phyloP scores from a whole-genome alignment of 2,888 invertebrate species.

The Bursaphelenchus okinawaensis region DNA sequence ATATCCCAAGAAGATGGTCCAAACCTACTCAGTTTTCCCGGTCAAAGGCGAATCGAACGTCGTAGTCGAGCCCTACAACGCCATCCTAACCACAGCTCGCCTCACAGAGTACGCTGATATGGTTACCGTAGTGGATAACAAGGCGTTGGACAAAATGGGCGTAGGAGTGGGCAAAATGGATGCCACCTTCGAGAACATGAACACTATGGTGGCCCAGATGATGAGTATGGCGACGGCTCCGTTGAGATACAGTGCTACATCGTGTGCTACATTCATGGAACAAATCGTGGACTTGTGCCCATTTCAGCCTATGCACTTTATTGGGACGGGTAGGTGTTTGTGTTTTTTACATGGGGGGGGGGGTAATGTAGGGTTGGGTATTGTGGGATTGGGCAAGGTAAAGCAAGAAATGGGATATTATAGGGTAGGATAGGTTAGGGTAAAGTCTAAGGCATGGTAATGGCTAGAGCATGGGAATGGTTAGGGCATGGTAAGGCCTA shows the following conservation, averaged over 20 bases:
- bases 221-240: constrained; percentile 98
- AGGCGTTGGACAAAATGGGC: constrained; percentile 79
- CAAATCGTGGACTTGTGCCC: constrained; percentile 90
- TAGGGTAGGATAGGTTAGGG: too few species aligned
- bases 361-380: neutral
- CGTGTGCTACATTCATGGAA: constrained; percentile 95
- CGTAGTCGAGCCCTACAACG: constrained; percentile 93
- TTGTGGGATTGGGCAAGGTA: too few species aligned
- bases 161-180: constrained; percentile 71
- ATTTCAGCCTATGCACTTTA: constrained; percentile 91
- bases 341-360: neutral
- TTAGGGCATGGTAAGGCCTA: too few species aligned
- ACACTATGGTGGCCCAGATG: constrained; percentile 64
- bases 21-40: constrained; percentile 98
- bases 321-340: constrained; percentile 77
- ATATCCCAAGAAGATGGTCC: constrained; percentile 92
- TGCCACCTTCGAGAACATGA: constrained; percentile 72
- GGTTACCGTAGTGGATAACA: constrained; percentile 75
- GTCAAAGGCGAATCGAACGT: constrained; percentile 63
- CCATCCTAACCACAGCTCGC: constrained; percentile 83
- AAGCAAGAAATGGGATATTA: too few species aligned
- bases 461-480: too few species aligned
- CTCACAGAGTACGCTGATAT: constrained; percentile 88
- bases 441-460: too few species aligned
- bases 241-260: constrained; percentile 72